phyloP scores from a whole-genome alignment of 2,888 invertebrate species.

The Lycaena phlaeas region DNA sequence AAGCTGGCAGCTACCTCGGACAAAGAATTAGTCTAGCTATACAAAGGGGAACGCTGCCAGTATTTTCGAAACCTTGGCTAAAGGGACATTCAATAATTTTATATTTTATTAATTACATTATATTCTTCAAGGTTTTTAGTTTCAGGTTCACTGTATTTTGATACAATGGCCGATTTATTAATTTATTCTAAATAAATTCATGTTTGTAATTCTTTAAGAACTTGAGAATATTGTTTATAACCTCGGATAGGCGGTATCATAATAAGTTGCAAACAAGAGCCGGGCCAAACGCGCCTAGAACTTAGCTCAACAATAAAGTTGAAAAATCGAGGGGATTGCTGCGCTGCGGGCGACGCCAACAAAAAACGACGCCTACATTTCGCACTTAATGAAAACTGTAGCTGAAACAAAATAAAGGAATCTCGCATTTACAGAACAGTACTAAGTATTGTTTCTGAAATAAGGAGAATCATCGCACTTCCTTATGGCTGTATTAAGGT shows the following conservation, averaged over 20 bases:
- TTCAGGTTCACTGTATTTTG: too few species aligned
- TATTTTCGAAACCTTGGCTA: too few species aligned
- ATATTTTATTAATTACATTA: too few species aligned
- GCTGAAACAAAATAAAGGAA: constrained; percentile 63
- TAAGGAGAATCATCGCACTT: constrained; percentile 34
- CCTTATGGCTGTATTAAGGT: constrained; percentile 46
- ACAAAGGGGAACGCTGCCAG: too few species aligned
- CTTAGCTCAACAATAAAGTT: constrained; percentile 61
- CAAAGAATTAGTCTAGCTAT: too few species aligned
- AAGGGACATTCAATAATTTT: too few species aligned
- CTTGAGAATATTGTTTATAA: constrained; percentile 15
- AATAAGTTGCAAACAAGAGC: constrained; percentile 40
- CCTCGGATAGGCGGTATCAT: constrained; percentile 32
- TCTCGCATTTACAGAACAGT: constrained; percentile 45
- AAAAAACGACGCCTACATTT: constrained; percentile 62
- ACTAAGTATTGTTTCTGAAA: constrained; percentile 53
- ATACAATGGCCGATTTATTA: too few species aligned
- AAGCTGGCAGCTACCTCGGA: too few species aligned
- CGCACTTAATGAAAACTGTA: constrained; percentile 71
- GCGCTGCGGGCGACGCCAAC: constrained; percentile 48
- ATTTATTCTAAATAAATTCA: too few species aligned
- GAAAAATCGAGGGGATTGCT: constrained; percentile 61
- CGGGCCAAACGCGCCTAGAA: constrained; percentile 35
- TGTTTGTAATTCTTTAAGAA: not conserved
- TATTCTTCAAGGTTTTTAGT: too few species aligned